phyloP scores from a whole-genome alignment of 2,797 vertebrate species.

The Decapterus maruadsi region DNA sequence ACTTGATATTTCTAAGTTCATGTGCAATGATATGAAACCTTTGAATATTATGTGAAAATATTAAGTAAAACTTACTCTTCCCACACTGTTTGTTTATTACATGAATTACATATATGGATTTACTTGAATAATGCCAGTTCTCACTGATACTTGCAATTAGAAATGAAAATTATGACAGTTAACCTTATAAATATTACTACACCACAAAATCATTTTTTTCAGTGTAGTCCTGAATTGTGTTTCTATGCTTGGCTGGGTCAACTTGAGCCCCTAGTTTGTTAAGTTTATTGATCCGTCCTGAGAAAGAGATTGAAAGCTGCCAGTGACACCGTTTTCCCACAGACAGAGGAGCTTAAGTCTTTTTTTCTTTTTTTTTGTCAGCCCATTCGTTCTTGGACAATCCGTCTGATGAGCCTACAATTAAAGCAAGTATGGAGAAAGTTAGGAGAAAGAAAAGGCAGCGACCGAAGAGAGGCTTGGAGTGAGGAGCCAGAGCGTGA shows the following conservation, averaged over 20 bases:
- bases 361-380: conserved; percentile 29
- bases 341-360: conserved; percentile 46
- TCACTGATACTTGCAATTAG: too few relatives aligned
- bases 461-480: not conserved
- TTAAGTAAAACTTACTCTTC: too few relatives aligned
- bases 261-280: conserved; percentile 38
- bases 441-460: conserved; percentile 2
- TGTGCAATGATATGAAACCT: too few relatives aligned
- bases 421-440: conserved; percentile 43
- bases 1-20: too few relatives aligned
- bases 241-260: conserved; percentile 33
- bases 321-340: conserved; percentile 43
- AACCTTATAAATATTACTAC: too few relatives aligned
- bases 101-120: too few relatives aligned
- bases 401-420: conserved; percentile 47
- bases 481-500: conserved; percentile 1
- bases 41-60: too few relatives aligned
- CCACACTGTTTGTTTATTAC: too few relatives aligned
- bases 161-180: too few relatives aligned
- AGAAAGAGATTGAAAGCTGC: conserved; percentile 60
- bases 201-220: too few relatives aligned
- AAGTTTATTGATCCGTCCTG: conserved; percentile 61
- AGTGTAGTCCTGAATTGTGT: conserved; percentile 38
- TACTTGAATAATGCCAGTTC: too few relatives aligned
- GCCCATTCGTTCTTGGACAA: conserved; percentile 51